A percentile compares a stretch with the other conserved stretches of the same genome.
Conservation (phyloP, 1,140 invertebrate genomes). For the Eumaeus atala region DNA sequence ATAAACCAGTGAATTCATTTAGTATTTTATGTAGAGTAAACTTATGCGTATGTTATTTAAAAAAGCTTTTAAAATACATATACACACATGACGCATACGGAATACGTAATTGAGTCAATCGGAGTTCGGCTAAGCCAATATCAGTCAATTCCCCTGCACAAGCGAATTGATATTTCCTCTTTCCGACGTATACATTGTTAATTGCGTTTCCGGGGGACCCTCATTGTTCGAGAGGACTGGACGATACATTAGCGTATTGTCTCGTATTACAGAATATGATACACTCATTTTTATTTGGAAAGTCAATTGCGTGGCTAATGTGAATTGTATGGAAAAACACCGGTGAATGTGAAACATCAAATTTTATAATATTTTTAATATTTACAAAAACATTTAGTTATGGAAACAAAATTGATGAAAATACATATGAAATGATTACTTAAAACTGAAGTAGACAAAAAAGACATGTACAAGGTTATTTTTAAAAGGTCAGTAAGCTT, state of each 20-base stretch:
- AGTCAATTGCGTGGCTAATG: too few relatives aligned
- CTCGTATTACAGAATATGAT: conserved; percentile 29
- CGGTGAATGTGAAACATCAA: too few relatives aligned
- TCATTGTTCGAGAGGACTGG: too few relatives aligned
- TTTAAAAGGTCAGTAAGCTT: too few relatives aligned
- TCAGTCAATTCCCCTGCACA: conserved; percentile 34
- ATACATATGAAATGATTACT: too few relatives aligned
- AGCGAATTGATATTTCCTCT: conserved; percentile 72
- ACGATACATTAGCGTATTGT: conserved; percentile 48
- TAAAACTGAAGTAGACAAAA: too few relatives aligned
- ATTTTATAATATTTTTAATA: too few relatives aligned
- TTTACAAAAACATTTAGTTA: too few relatives aligned
- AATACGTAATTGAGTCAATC: conserved; percentile 49
- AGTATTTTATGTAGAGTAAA: background rate
- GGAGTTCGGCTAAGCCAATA: conserved; percentile 37
- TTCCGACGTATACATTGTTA: conserved; percentile 65
- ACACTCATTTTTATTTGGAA: background rate
- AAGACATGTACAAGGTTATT: too few relatives aligned
- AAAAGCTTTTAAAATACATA: background rate
- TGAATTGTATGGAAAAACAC: too few relatives aligned
- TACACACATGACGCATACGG: conserved; percentile 6
- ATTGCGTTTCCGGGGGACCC: conserved; percentile 65
- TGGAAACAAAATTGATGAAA: too few relatives aligned
- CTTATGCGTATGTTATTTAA: conserved; percentile 3
- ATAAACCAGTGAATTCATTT: background rate